These are phyloP conservation scores for Philereme transversata DNA, from an alignment of 2,888 invertebrate species.

Conservation along the genomic window DNA sequence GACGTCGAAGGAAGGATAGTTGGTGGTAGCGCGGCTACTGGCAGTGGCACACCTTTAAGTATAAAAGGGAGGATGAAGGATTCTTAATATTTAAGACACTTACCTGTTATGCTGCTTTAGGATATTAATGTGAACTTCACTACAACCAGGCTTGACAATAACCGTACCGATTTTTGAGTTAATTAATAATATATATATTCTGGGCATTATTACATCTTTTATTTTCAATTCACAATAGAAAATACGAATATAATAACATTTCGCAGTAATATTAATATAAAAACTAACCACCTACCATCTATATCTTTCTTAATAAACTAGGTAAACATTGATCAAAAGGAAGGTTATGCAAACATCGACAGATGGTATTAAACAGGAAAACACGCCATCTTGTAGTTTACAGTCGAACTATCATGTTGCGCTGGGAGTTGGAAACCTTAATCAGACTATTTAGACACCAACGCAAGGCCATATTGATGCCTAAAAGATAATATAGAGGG, in stretches of 20 bases:
- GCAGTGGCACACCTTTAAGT: conserved; percentile 65
- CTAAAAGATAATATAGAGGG: neutral
- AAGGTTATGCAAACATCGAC: neutral
- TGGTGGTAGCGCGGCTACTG: conserved; percentile 66
- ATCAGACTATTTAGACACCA: too few relatives aligned
- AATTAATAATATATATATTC: conserved; percentile 13
- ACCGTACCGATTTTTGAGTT: conserved; percentile 17
- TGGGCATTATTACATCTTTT: conserved; percentile 19
- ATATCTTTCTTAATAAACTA: neutral
- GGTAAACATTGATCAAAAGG: neutral
- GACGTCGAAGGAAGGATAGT: conserved; percentile 49
- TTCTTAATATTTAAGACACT: neutral
- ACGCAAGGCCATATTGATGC: neutral
- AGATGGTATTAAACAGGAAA: conserved; percentile 5
- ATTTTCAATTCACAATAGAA: neutral
- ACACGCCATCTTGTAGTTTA: conserved; percentile 9
- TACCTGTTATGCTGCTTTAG: too few relatives aligned
- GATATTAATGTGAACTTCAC: neutral
- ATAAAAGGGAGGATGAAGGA: conserved; percentile 54
- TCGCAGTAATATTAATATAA: too few relatives aligned
- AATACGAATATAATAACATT: too few relatives aligned
- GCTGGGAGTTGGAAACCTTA: neutral
- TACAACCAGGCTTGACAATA: conserved; percentile 39
- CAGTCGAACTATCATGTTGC: neutral
- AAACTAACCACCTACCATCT: conserved; percentile 8